A percentile compares a stretch with the other conserved stretches of the same genome.
Evolutionary conservation across 2,888 invertebrate species (phyloP).

Genomic region (Polydesmus complanatus): DNA sequence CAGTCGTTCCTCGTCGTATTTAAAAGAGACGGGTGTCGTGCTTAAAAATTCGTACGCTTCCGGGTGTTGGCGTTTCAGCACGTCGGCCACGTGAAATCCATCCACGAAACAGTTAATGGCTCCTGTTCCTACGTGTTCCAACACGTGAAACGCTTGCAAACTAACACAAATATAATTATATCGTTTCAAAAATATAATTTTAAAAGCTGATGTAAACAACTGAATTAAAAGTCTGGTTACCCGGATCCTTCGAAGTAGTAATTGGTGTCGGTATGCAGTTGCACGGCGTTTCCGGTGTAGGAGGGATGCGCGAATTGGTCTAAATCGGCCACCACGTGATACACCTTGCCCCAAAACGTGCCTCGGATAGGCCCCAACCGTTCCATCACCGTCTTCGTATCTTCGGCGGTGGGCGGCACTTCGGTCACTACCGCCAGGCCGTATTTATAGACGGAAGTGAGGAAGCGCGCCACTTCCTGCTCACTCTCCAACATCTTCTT

Average conservation of each 20-base stretch:
- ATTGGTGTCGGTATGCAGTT: constrained; percentile 61
- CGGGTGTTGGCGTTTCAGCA: constrained; percentile 40
- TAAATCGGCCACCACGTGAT: constrained; percentile 44
- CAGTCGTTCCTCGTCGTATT: constrained; percentile 52
- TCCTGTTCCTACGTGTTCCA: constrained; percentile 45
- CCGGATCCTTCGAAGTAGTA: constrained; percentile 63
- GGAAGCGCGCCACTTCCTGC: constrained; percentile 24
- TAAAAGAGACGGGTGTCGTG: constrained; percentile 44
- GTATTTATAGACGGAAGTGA: constrained; percentile 14
- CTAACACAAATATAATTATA: constrained; percentile 24
- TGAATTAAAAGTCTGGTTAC: constrained; percentile 29
- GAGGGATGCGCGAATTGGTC: constrained; percentile 54
- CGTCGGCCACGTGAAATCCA: constrained; percentile 51
- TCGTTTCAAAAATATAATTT: not conserved
- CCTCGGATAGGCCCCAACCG: constrained; percentile 49
- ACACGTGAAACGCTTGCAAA: constrained; percentile 46
- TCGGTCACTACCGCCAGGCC: constrained; percentile 26
- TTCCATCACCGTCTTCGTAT: constrained; percentile 41
- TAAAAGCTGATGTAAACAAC: not conserved
- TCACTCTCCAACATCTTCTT: constrained; percentile 5
- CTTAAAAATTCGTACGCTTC: constrained; percentile 46
- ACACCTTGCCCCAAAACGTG: constrained; percentile 61
- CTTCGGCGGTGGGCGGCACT: constrained; percentile 39
- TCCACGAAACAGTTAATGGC: constrained; percentile 61
- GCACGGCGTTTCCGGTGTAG: constrained; percentile 51